Evolutionary conservation across 2,888 invertebrate genomes (phyloP), one percentile per base, ranked within the genome.

Genomic region (Andrena dorsata): DNA sequence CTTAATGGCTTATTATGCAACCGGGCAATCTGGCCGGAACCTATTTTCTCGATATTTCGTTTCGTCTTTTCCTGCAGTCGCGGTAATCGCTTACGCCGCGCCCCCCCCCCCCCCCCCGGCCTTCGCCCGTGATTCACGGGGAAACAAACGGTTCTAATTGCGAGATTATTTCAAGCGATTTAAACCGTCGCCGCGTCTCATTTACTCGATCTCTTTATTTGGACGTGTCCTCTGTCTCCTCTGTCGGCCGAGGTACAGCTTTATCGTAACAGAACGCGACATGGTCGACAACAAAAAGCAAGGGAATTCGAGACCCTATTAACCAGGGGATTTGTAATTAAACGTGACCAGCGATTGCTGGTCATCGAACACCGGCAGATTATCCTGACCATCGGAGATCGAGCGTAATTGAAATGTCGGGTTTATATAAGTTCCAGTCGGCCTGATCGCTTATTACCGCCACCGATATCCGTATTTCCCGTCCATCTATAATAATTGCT

Each of bases 301-400:
- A 66, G 58, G 51, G 23, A 77, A 71, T 78, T 49, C 13, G 30
- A 60, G 10, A 23, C 10, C 16, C 35, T 53, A 68, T 68, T 56
- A 72, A 51, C 76, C 35, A 72, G 49, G 65, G 63, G 74, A 81
- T 82, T 83, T 70, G 66, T 84, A 82, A 85, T 86, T 81, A 83
- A 82, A 83, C 76, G 51, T 73, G 75, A 49, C 63, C 47, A 79
- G 73, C 76, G 66, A 86, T 87, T 79, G 83, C 71, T 66, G 64
- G 75, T 83, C 80, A 79, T 28, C 53, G 63, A 72, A 69, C 68
- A 51, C 35, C 28, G 26, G 13, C 63, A 61, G 53, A 16, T 76
- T 75, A 84, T 66, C 76, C 78, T 7, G 56, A 65, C 64, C 65
- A 32, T 73, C 23, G 56, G 41, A 76, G 30, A 83, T 87, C 79